phyloP scores from a whole-genome alignment of 1,140 invertebrate species.

The Microplitis demolitor region DNA sequence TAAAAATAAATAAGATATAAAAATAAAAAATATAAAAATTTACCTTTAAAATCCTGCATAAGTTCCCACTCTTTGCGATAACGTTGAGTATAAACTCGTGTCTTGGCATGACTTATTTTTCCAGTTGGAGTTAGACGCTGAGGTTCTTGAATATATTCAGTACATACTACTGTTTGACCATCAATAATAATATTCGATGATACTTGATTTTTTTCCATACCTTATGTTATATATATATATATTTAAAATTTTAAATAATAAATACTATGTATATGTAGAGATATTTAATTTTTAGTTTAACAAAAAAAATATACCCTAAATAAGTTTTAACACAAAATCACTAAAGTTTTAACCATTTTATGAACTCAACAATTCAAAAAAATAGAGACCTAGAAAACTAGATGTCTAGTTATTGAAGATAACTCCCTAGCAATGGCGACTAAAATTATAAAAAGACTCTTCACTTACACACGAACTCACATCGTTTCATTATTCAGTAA shows the following conservation, averaged over 20 bases:
- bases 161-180: conserved; percentile 24
- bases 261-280: too few relatives aligned
- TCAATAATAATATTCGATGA: conserved; percentile 11
- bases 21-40: neutral
- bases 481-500: neutral
- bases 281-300: too few relatives aligned
- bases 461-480: neutral
- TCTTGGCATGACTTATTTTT: conserved; percentile 59
- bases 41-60: conserved; percentile 66
- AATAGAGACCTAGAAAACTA: too few relatives aligned
- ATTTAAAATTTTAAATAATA: too few relatives aligned
- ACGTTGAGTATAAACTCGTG: conserved; percentile 63
- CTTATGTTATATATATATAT: too few relatives aligned
- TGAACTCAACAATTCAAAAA: too few relatives aligned
- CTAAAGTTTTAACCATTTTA: too few relatives aligned
- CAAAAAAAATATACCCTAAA: too few relatives aligned
- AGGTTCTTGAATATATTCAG: conserved; percentile 26
- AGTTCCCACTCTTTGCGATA: conserved; percentile 67
- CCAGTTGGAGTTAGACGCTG: conserved; percentile 54
- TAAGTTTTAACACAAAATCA: too few relatives aligned
- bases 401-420: neutral
- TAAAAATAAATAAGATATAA: neutral
- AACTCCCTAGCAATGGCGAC: conserved; percentile 43
- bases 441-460: neutral
- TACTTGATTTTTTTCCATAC: conserved; percentile 13